Percentiles rank a stretch among this genome's conserved stretches.
phyloP scores from a whole-genome alignment of 1,140 invertebrate species.

The Drosophila hydei region DNA sequence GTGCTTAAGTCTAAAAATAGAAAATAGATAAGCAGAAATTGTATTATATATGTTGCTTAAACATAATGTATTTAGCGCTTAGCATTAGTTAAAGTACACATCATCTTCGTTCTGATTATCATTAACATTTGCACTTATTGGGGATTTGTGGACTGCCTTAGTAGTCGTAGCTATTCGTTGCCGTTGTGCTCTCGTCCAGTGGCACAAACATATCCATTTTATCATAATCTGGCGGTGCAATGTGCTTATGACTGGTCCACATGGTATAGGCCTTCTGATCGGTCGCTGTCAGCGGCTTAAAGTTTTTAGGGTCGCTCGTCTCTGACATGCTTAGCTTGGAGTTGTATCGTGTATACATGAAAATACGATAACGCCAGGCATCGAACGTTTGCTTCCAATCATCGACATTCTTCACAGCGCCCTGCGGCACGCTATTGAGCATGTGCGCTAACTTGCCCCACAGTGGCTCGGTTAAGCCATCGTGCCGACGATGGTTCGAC shows the following conservation, averaged over 20 bases:
- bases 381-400: conserved; percentile 82
- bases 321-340: conserved; percentile 78
- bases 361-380: conserved; percentile 80
- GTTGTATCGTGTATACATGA: conserved; percentile 81
- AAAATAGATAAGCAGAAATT: conserved; percentile 7
- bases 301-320: conserved; percentile 76
- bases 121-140: conserved; percentile 56
- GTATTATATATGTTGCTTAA: conserved; percentile 50
- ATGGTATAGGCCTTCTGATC: conserved; percentile 80
- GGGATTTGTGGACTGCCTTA: conserved; percentile 21
- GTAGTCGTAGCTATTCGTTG: conserved; percentile 72
- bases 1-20: conserved; percentile 22
- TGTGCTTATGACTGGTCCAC: conserved; percentile 81
- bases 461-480: conserved; percentile 72
- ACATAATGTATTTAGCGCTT: conserved; percentile 71
- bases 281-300: conserved; percentile 75
- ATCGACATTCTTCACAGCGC: conserved; percentile 79
- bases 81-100: conserved; percentile 76
- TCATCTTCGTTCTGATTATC: conserved; percentile 36
- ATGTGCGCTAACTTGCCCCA: conserved; percentile 74
- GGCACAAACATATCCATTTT: conserved; percentile 78
- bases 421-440: conserved; percentile 76
- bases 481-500: conserved; percentile 74
- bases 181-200: conserved; percentile 66
- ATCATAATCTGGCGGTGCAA: conserved; percentile 70